phyloP scores from a whole-genome alignment of 2,113 vertebrate species.

The Neolamprologus devosi region DNA sequence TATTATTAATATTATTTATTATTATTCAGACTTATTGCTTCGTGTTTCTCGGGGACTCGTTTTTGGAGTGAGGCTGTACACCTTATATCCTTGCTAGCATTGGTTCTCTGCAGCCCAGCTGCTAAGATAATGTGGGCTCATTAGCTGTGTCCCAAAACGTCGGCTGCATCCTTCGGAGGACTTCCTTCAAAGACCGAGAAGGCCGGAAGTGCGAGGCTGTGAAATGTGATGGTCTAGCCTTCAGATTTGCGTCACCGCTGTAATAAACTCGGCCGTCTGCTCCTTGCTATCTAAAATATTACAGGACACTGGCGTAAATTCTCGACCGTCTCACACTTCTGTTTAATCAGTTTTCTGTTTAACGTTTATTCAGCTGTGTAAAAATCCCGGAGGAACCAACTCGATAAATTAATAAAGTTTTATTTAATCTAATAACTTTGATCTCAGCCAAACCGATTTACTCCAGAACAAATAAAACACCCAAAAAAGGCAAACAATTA shows the following conservation, averaged over 20 bases:
- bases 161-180: too few species aligned
- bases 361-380: too few species aligned
- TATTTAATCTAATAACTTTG: too few species aligned
- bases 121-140: background rate
- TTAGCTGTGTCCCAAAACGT: too few species aligned
- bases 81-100: background rate
- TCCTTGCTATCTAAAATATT: too few species aligned
- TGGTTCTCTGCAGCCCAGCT: background rate
- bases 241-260: too few species aligned
- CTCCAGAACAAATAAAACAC: too few species aligned
- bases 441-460: too few species aligned
- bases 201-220: too few species aligned
- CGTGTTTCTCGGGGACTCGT: rapidly evolving
- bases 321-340: rapidly evolving
- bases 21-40: background rate
- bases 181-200: too few species aligned
- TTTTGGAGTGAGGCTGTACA: background rate
- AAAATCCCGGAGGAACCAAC: too few species aligned
- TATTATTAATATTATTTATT: background rate
- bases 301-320: rapidly evolving
- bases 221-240: rapidly evolving
- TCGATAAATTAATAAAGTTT: rapidly evolving
- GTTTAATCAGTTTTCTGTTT: too few species aligned
- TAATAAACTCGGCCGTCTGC: rapidly evolving
- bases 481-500: rapidly evolving